phyloP scores from a whole-genome alignment of 2,888 invertebrate species.

The Lymantria dispar region DNA sequence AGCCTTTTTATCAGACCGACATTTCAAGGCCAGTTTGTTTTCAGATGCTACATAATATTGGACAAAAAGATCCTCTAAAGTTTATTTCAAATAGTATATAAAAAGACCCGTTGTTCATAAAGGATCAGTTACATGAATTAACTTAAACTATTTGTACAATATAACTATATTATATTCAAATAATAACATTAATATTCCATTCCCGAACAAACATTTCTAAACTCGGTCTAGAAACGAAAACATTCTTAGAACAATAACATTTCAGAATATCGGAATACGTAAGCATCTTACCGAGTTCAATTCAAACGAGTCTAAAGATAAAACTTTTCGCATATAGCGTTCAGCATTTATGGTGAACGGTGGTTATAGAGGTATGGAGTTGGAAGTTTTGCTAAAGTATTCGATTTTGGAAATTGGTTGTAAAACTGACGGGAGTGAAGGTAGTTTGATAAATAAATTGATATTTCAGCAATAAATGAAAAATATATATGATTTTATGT shows the following conservation, averaged over 20 bases:
- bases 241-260: constrained; percentile 9
- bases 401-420: not conserved
- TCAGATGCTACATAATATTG: too few relatives aligned
- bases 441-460: not conserved
- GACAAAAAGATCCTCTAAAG: too few relatives aligned
- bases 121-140: too few relatives aligned
- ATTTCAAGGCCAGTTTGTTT: too few relatives aligned
- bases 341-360: constrained; percentile 5
- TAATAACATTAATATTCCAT: too few relatives aligned
- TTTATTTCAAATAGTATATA: too few relatives aligned
- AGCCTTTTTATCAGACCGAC: too few relatives aligned
- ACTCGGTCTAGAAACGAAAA: too few relatives aligned
- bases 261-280: constrained; percentile 22
- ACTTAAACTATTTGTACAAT: too few relatives aligned
- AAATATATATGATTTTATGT: not conserved
- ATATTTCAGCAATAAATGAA: not conserved
- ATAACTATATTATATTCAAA: too few relatives aligned
- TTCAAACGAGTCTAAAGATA: constrained; percentile 19
- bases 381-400: not conserved
- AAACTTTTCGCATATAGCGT: constrained; percentile 28
- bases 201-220: too few relatives aligned
- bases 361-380: not conserved
- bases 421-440: not conserved
- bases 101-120: too few relatives aligned
- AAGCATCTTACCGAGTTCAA: constrained; percentile 17